Evolutionary conservation across 2,113 vertebrate species (phyloP), one percentile per base, ranked within the genome.

Genomic region (Haemorhous mexicanus): DNA sequence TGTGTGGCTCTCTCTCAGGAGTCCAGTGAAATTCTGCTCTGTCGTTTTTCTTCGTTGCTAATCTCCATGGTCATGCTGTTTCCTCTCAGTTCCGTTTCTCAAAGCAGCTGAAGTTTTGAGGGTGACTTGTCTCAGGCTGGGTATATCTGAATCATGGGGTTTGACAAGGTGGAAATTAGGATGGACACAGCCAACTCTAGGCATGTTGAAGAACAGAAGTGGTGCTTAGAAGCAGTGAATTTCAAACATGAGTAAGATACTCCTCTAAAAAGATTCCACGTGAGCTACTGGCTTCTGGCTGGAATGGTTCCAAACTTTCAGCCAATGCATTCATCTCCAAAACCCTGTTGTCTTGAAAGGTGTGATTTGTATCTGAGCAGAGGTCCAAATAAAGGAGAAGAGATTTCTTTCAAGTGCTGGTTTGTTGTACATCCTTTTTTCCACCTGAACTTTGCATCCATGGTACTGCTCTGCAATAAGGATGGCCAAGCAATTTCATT

Each of bases 51-150:
- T 49, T 59, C 14, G 27, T 64, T 64, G 30, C 33, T 43, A 24
- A 23, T 68, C n/a, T 79, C 24, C 53, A 3, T 50, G 30, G 27
- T 81, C 83, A 33, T 5, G 2, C 73, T 76, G 43, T 83, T 92
- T 86, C 76, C 49, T 86, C 53, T 85, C 21, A 9, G 67, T 75
- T 89, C 67, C 1, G 24, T 94, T 92, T 93, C 90, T 96, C 84
- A 84, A 90, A 93, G 86, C 93, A 95, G 94, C 94, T 94, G 83
- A 92, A 93, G 58, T 78, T 90, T 56, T 80, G 61, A 67, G 74
- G 56, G 39, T 75, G 69, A 37, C 46, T 81, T 76, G 9, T 80
- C 73, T 84, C 52, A 55, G 20, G 27, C 11, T 67, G 64, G 39
- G 3, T 88, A 10, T 80, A 22, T 80, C 43, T 72, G 59, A 76